A percentile compares a stretch with the other conserved stretches of the same genome.
phyloP scores from a whole-genome alignment of 2,888 invertebrate genomes.

The Keiferia lycopersicella region DNA sequence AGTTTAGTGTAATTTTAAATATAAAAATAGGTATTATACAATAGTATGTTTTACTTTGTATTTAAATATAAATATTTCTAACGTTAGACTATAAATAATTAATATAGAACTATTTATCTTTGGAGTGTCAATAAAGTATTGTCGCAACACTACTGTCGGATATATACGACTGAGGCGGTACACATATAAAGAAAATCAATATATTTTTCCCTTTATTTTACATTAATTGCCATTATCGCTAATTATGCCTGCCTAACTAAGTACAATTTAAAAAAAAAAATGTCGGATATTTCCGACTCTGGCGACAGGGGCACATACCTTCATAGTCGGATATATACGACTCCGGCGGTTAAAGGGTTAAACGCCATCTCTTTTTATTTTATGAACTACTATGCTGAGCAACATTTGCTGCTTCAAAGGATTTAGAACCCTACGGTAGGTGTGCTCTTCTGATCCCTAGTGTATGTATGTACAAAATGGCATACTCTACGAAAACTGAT shows the following conservation, averaged over 20 bases:
- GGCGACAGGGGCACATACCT: not conserved
- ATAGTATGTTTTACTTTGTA: not conserved
- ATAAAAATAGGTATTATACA: not conserved
- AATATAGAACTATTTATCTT: not conserved
- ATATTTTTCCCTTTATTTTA: not conserved
- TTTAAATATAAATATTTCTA: not conserved
- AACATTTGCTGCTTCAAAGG: too few species aligned
- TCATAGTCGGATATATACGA: not conserved
- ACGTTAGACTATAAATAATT: not conserved
- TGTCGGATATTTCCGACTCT: not conserved
- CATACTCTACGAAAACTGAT: too few species aligned
- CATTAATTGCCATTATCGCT: not conserved
- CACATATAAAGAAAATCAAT: not conserved
- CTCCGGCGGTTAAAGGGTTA: not conserved
- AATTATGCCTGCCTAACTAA: not conserved
- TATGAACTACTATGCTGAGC: too few species aligned
- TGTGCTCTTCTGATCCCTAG: too few species aligned
- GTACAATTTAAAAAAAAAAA: not conserved
- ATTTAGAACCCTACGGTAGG: too few species aligned
- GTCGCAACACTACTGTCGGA: not conserved
- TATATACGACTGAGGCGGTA: not conserved
- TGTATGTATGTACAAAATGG: too few species aligned
- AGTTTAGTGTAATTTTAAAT: not conserved
- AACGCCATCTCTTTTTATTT: too few species aligned
- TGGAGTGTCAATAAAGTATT: not conserved